Percentiles rank a stretch among this genome's conserved stretches.
phyloP scores from a whole-genome alignment of 2,797 vertebrate species.

The Lacerta bilineata region DNA sequence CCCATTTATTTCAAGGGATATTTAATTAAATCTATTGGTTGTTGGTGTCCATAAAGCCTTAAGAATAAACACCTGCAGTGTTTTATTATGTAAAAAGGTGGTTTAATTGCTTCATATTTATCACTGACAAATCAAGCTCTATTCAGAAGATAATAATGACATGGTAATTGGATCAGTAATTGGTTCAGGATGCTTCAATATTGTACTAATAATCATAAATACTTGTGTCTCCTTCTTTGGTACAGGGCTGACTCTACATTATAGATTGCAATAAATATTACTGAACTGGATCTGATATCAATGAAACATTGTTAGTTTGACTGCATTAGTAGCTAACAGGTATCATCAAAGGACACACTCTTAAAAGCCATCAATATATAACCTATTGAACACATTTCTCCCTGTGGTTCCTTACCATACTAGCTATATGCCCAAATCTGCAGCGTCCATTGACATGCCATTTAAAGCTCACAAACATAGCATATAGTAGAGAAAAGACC shows the following conservation, averaged over 20 bases:
- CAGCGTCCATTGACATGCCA: neutral
- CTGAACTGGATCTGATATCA: constrained; percentile 75
- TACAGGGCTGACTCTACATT: constrained; percentile 80
- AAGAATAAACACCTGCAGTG: constrained; percentile 88
- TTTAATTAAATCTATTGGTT: constrained; percentile 87
- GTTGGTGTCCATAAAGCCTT: constrained; percentile 85
- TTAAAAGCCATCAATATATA: constrained; percentile 30
- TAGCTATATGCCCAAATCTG: neutral
- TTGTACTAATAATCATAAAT: constrained; percentile 89
- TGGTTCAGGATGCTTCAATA: constrained; percentile 87
- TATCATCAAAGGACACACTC: constrained; percentile 51
- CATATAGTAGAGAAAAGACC: neutral
- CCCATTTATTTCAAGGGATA: constrained; percentile 80
- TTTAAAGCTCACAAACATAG: neutral
- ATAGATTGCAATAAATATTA: constrained; percentile 82
- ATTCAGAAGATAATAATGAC: constrained; percentile 87
- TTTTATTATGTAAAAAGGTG: constrained; percentile 89
- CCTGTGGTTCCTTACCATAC: neutral
- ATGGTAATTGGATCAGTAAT: constrained; percentile 87
- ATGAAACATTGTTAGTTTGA: constrained; percentile 64
- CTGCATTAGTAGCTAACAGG: constrained; percentile 61
- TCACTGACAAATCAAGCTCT: constrained; percentile 87
- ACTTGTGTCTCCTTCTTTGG: constrained; percentile 82
- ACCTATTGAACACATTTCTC: neutral
- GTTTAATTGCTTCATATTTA: constrained; percentile 87